These are phyloP conservation scores for Diabrotica undecimpunctata DNA, from an alignment of 1,140 invertebrate genomes.

Conservation along the genomic window DNA sequence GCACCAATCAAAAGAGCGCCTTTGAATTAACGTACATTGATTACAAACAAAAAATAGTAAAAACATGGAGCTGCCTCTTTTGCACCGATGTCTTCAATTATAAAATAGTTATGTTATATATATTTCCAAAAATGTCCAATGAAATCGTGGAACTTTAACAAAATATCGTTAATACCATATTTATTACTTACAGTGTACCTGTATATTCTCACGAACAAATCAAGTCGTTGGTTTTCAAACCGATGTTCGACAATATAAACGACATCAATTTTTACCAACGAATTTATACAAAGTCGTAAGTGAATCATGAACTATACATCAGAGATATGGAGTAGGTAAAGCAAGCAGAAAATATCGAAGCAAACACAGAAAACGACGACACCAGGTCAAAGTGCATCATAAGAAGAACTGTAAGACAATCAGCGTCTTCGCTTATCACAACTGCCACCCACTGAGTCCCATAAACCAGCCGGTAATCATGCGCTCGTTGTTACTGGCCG, in stretches of 20 bases:
- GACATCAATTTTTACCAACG: conserved; percentile 12
- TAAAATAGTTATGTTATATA: no score
- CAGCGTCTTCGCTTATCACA: conserved; percentile 30
- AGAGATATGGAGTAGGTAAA: conserved; percentile 9
- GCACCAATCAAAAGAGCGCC: no score
- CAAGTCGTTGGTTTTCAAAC: background rate
- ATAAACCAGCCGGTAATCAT: conserved; percentile 40
- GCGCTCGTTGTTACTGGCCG: conserved; percentile 36
- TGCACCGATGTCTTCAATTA: no score
- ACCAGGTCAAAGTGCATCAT: conserved; percentile 25
- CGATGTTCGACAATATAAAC: conserved; percentile 1
- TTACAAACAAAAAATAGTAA: no score
- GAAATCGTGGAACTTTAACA: no score
- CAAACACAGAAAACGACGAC: conserved; percentile 20
- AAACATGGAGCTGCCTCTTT: no score
- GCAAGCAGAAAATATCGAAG: conserved; percentile 23
- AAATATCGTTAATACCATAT: no score
- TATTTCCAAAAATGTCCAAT: no score
- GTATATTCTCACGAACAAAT: background rate
- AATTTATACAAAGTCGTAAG: conserved; percentile 14
- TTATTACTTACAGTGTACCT: background rate
- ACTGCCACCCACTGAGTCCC: conserved; percentile 37
- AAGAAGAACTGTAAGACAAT: conserved; percentile 31
- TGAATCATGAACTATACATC: conserved; percentile 15
- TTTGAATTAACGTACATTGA: no score